phyloP scores from a whole-genome alignment of 35 echinoderm and acorn worm genomes.

The Amphiura filiformis region DNA sequence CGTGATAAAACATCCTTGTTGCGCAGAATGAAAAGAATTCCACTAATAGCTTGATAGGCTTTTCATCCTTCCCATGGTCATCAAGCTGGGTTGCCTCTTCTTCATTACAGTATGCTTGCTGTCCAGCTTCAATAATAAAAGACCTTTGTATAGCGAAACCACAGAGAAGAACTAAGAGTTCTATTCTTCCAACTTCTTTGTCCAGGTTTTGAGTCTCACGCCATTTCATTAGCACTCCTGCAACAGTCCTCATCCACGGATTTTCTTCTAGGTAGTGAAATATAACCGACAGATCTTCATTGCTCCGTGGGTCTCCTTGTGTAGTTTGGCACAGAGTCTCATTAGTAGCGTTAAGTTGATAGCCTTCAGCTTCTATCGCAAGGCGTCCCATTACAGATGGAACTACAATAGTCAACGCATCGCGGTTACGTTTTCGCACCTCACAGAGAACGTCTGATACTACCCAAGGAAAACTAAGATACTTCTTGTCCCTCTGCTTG shows the following conservation, averaged over 20 bases:
- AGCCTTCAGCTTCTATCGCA: not conserved
- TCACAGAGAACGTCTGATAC: not conserved
- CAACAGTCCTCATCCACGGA: not conserved
- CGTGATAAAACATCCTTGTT: not conserved
- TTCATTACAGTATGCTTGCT: not conserved
- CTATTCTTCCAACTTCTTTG: not conserved
- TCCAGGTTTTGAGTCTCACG: not conserved
- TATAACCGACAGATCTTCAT: not conserved
- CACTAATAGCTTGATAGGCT: not conserved
- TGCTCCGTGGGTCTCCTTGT: not conserved
- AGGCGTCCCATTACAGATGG: not conserved
- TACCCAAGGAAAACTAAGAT: slow-evolving; percentile 25
- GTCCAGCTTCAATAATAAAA: not conserved
- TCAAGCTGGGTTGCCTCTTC: not conserved
- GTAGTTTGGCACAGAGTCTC: not conserved
- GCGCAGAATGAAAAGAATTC: not conserved
- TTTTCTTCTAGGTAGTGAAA: not conserved
- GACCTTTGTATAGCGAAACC: not conserved
- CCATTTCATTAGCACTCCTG: not conserved
- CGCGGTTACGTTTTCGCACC: not conserved
- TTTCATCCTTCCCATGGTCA: too few relatives aligned
- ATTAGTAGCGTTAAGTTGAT: not conserved
- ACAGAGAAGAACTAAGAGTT: not conserved
- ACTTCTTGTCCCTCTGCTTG: not conserved
- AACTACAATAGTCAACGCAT: not conserved